Conservation (phyloP, 2,113 vertebrate genomes). For the Lophura nycthemera region DNA sequence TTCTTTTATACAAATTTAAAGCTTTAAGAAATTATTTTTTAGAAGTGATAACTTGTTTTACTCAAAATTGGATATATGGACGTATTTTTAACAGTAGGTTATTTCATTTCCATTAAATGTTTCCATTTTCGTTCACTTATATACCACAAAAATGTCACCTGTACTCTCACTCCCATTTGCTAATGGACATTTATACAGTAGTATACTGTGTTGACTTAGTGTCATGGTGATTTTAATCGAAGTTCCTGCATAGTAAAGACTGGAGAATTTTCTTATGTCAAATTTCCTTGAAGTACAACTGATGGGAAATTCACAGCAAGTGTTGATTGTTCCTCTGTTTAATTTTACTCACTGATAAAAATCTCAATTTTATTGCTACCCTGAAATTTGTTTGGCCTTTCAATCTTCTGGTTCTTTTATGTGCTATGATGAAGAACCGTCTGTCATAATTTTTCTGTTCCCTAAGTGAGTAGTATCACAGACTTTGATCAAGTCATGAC, state of each 20-base stretch:
- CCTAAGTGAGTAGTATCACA: neutral
- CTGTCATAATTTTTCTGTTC: neutral
- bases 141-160: neutral
- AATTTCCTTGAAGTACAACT: neutral
- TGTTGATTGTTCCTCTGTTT: neutral
- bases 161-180: neutral
- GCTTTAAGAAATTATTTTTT: neutral
- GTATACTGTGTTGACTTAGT: neutral
- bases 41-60: neutral
- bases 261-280: neutral
- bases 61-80: neutral
- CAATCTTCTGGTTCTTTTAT: neutral
- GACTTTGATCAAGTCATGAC: neutral
- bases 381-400: neutral
- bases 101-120: neutral
- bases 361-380: neutral
- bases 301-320: neutral
- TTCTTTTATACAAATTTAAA: neutral
- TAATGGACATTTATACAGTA: neutral
- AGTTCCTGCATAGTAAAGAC: neutral
- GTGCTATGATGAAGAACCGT: neutral
- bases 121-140: neutral
- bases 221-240: neutral
- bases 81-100: neutral
- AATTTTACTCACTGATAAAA: neutral